phyloP scores from a whole-genome alignment of 2,797 vertebrate genomes.

The Aulostomus chinensis region DNA sequence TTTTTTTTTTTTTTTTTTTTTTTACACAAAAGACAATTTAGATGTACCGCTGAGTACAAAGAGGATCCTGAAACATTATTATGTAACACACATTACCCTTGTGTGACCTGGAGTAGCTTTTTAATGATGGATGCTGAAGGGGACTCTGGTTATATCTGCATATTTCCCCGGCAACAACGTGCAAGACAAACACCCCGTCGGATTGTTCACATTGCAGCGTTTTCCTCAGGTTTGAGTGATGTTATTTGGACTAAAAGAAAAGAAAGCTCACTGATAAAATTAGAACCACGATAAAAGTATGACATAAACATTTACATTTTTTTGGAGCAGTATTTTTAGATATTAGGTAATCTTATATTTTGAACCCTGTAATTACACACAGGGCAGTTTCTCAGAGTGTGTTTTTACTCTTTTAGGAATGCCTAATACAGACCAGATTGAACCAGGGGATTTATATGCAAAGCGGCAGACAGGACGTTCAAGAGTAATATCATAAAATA shows the following conservation, averaged over 20 bases:
- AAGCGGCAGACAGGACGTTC: slow-evolving; percentile 4
- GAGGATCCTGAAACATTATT: no score
- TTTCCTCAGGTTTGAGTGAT: no score
- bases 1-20: no score
- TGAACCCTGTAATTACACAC: no score
- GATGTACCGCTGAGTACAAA: background rate
- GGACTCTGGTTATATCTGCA: background rate
- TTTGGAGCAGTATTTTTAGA: no score
- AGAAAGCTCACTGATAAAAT: no score
- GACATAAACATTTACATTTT: no score
- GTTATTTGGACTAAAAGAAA: no score
- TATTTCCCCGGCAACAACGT: slow-evolving; percentile 4
- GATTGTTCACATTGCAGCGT: no score
- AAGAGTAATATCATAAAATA: background rate
- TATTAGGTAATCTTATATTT: no score
- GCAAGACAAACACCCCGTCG: no score
- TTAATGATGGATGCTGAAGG: background rate
- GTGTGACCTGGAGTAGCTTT: background rate
- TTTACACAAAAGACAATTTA: background rate
- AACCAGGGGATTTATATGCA: background rate
- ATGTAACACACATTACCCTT: background rate
- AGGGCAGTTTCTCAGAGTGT: background rate
- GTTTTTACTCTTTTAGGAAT: slow-evolving; percentile 2
- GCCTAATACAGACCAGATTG: background rate
- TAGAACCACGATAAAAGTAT: no score